Conservation (phyloP, 2,797 vertebrate genomes). For the Anas bernieri region DNA sequence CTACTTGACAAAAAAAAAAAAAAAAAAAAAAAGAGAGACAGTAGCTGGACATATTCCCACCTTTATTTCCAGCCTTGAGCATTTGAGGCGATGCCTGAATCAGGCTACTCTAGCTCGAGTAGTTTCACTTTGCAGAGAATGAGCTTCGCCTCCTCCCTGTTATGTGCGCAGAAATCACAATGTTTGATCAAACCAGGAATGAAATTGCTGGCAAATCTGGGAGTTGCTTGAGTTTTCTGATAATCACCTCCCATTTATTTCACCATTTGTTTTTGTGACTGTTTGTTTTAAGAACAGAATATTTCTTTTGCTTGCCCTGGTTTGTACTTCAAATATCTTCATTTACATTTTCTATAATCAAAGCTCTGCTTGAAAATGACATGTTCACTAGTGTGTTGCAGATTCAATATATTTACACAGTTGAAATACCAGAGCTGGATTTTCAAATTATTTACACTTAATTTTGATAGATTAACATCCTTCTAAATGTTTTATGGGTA, state of each 20-base stretch:
- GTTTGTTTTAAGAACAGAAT: slow-evolving; percentile 2
- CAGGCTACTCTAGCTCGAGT: background rate
- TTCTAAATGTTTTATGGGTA: slow-evolving; percentile 15
- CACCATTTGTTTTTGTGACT: background rate
- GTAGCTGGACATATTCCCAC: background rate
- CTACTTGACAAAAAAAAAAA: background rate
- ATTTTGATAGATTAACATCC: slow-evolving; percentile 42
- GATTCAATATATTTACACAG: slow-evolving; percentile 49
- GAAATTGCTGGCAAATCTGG: slow-evolving; percentile 5
- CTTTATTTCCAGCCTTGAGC: background rate
- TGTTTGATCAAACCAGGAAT: background rate
- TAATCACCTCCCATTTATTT: slow-evolving; percentile 15
- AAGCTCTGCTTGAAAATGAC: slow-evolving; percentile 48
- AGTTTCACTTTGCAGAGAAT: background rate
- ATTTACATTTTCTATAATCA: slow-evolving; percentile 54
- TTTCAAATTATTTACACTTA: slow-evolving; percentile 52
- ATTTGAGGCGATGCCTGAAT: background rate
- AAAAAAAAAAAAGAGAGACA: too few species aligned
- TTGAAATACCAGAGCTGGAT: slow-evolving; percentile 24
- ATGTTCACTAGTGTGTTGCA: slow-evolving; percentile 44
- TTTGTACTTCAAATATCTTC: slow-evolving; percentile 44
- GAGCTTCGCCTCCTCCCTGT: background rate
- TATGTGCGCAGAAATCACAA: background rate
- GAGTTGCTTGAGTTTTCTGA: background rate
- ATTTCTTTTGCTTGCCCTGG: background rate